phyloP scores from a whole-genome alignment of 2,113 vertebrate genomes.

The Todiramphus saurophagus region DNA sequence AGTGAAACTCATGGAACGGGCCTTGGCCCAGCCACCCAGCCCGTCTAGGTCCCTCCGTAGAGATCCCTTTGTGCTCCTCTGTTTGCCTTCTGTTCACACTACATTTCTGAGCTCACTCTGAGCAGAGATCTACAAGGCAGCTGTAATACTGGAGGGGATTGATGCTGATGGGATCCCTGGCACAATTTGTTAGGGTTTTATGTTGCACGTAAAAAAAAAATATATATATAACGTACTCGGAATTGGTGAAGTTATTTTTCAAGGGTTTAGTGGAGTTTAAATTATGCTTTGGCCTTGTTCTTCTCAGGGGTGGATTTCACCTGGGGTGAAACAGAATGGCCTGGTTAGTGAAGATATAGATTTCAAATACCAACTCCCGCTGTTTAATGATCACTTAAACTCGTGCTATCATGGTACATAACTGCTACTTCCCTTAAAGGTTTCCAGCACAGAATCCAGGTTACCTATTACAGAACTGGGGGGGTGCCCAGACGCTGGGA shows the following conservation, averaged over 20 bases:
- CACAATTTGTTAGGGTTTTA: neutral
- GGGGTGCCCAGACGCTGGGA: neutral
- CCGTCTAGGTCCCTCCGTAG: no score
- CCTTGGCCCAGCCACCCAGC: no score
- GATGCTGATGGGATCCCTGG: neutral
- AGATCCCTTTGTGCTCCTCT: neutral
- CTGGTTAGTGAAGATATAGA: neutral
- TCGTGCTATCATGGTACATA: neutral
- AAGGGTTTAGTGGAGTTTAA: neutral
- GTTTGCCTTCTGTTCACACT: neutral
- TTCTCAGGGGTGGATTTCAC: neutral
- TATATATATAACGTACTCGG: neutral
- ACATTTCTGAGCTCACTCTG: neutral
- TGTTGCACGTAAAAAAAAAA: neutral
- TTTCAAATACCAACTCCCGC: constrained; percentile 3
- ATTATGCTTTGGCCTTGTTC: neutral
- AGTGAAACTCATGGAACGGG: no score
- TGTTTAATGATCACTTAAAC: constrained; percentile 10
- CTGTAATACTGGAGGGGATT: neutral
- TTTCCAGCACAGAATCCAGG: neutral
- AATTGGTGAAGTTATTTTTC: neutral
- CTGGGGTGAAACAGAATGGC: neutral
- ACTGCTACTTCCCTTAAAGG: neutral
- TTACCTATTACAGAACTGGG: neutral
- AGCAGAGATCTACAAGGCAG: neutral